These are phyloP conservation scores for Clivina fossor DNA, from an alignment of 2,888 invertebrate species.

Conservation along the genomic window DNA sequence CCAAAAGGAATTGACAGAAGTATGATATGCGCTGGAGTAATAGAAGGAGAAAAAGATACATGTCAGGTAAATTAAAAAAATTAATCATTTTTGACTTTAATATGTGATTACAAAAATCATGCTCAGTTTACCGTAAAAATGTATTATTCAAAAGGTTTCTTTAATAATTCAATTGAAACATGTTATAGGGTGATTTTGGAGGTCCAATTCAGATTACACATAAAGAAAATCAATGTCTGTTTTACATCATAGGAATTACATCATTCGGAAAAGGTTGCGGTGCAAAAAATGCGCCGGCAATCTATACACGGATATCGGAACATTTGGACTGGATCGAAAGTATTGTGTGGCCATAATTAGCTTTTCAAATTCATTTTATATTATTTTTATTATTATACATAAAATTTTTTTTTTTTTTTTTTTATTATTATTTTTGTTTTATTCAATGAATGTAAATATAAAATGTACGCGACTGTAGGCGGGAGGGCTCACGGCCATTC, in stretches of 20 bases:
- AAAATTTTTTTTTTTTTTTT: constrained; percentile 1
- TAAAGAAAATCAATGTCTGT: constrained; percentile 59
- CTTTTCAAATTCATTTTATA: constrained; percentile 3
- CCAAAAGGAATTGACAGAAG: constrained; percentile 47
- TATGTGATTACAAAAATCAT: background rate
- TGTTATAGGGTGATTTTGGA: constrained; percentile 71
- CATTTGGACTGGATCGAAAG: constrained; percentile 63
- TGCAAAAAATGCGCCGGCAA: constrained; percentile 55
- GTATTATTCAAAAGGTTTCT: too few species aligned
- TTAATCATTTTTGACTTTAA: background rate
- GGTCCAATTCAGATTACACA: constrained; percentile 65
- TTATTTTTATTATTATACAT: background rate
- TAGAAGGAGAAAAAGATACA: constrained; percentile 49
- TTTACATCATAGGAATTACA: constrained; percentile 60
- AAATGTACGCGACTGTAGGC: constrained; percentile 3
- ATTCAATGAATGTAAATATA: constrained; percentile 18
- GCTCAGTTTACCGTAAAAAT: background rate
- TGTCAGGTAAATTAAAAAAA: constrained; percentile 46
- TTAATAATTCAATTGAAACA: constrained; percentile 8
- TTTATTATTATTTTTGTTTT: constrained; percentile 24
- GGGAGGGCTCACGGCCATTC: constrained; percentile 49
- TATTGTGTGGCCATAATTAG: constrained; percentile 59
- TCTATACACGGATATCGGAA: constrained; percentile 61
- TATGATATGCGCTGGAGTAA: constrained; percentile 57
- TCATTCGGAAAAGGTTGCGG: constrained; percentile 62